These are phyloP conservation scores for Sarcoramphus papa DNA, from an alignment of 2,797 vertebrate species.

Conservation along the genomic window DNA sequence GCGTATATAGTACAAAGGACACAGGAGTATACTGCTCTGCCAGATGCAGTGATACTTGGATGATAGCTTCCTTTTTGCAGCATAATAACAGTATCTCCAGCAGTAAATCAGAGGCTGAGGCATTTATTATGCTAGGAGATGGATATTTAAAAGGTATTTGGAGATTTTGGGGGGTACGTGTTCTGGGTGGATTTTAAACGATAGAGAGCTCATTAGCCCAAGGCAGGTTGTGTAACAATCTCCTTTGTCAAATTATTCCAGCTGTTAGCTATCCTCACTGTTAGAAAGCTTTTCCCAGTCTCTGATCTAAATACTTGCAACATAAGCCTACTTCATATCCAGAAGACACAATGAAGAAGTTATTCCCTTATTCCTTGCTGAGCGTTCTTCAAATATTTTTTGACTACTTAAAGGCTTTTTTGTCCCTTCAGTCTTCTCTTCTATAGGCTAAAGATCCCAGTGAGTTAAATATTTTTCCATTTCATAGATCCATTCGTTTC, in stretches of 20 bases:
- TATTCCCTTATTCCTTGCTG: not conserved
- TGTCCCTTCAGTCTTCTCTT: not conserved
- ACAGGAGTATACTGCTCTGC: not conserved
- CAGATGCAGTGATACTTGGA: not conserved
- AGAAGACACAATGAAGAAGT: not conserved
- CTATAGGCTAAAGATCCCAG: not conserved
- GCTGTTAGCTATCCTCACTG: not conserved
- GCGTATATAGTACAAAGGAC: not conserved
- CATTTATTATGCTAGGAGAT: not conserved
- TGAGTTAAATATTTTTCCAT: not conserved
- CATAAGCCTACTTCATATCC: not conserved
- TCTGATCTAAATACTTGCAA: not conserved
- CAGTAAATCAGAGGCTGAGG: not conserved
- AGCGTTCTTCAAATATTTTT: not conserved
- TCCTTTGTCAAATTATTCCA: not conserved
- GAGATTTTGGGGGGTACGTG: not conserved
- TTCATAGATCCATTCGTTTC: not conserved
- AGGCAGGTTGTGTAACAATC: not conserved
- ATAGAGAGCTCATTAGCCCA: not conserved
- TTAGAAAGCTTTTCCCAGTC: not conserved
- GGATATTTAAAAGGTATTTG: not conserved
- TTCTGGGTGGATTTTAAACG: not conserved
- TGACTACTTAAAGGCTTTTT: not conserved
- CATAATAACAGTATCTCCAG: not conserved
- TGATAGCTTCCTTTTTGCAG: not conserved